Evolutionary conservation across 1,140 invertebrate genomes (phyloP), one percentile per base, ranked within the genome.

Genomic region (Bombus waltoni): DNA sequence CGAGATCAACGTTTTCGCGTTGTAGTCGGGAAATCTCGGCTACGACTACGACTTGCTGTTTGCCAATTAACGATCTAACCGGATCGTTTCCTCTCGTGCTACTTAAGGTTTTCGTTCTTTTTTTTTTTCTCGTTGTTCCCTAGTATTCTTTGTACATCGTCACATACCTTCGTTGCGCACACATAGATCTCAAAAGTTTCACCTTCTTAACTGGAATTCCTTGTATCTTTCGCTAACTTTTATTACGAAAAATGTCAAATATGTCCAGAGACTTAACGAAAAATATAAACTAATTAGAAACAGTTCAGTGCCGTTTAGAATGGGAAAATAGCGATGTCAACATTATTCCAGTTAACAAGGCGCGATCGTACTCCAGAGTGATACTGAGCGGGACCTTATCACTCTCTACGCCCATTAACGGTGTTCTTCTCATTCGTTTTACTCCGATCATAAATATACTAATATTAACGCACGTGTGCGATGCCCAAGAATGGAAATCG

Each of bases 261-360:
- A 25, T 35, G 3, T 22, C 8, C 18, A 22, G 9, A 1, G 9
- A 32, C 2, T 38, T 68, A 25, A 68, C 22, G 22, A 68, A 25
- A 68, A 38, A 18, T 25, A 25, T 25, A 25, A 68, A 68, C 9
- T 10, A 38, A 68, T 68, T 68, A 38, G 22, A 32, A 38, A 38
- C 9, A 18, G 1, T 22, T 3, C 18, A 53, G 18, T 53, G 47
- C 18, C 47, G 1, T 62, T 62, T 62, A n/a, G 28, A 62, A 28
- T 59, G 18, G 18, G 15, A 10, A 68, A 68, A 68, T 32, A 35
- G 3, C 25, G 9, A 40, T 40, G 10, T 6, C 11, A 57, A 13
- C 13, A 38, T 74, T 38, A 53, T 25, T 75, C 42, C 73, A 75
- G 44, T 57, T 53, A 44, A 75, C 11, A 75, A 75, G 32, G n/a